These are phyloP conservation scores for Lepidurus couesii DNA, from an alignment of 1,140 invertebrate species.

Conservation along the genomic window DNA sequence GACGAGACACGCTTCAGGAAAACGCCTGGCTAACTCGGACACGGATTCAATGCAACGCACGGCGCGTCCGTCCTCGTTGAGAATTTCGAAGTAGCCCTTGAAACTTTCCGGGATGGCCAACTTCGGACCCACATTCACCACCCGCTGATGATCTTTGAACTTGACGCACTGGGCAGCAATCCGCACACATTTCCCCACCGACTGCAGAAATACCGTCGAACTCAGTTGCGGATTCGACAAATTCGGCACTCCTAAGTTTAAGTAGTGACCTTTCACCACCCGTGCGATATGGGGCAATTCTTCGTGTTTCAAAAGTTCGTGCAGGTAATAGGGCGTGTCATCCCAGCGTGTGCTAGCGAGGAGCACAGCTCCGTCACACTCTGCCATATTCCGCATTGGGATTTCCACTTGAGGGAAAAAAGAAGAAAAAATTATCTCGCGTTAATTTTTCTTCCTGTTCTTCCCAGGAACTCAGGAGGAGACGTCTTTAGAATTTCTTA, in stretches of 20 bases:
- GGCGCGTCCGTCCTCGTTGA: conserved; percentile 85
- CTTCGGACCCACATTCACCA: conserved; percentile 70
- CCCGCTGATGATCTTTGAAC: conserved; percentile 71
- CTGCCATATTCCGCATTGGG: conserved; percentile 23
- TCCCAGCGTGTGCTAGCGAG: conserved; percentile 59
- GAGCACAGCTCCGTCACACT: conserved; percentile 40
- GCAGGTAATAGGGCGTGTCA: conserved; percentile 68
- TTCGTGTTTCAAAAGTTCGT: conserved; percentile 64
- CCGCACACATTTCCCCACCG: conserved; percentile 63
- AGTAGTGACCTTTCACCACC: conserved; percentile 87
- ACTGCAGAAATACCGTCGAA: conserved; percentile 73
- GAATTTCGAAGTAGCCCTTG: conserved; percentile 84
- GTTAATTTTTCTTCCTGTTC: neutral
- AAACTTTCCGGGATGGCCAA: conserved; percentile 84
- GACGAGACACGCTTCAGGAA: conserved; percentile 72
- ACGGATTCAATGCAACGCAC: conserved; percentile 84
- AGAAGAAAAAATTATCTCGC: neutral
- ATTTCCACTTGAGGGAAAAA: neutral
- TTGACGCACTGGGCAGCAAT: conserved; percentile 71
- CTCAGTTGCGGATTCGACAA: conserved; percentile 73
- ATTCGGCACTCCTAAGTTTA: conserved; percentile 76
- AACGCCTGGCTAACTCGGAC: conserved; percentile 66
- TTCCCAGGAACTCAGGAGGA: neutral
- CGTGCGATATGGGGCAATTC: conserved; percentile 77
- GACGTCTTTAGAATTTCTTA: neutral